Percentiles rank a stretch among this genome's conserved stretches.
Evolutionary conservation across 2,797 vertebrate genomes (phyloP).

Genomic region (Gymnopithys bicolor): DNA sequence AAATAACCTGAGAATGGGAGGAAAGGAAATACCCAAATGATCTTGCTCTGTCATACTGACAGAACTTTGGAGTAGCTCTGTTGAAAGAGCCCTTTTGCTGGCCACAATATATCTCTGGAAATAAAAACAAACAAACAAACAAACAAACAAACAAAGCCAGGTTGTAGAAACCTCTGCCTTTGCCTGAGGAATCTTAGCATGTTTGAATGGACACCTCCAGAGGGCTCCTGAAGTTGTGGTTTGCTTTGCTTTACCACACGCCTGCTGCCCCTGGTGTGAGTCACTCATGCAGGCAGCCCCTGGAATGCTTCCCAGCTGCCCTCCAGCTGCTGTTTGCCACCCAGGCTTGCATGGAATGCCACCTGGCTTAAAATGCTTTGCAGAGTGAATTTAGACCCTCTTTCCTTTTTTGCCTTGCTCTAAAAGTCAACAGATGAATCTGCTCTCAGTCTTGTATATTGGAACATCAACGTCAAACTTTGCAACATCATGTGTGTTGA

Average conservation of each 20-base stretch:
- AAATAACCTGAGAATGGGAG: neutral
- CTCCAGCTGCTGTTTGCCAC: neutral
- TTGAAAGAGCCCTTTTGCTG: neutral
- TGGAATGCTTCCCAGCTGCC: rapidly evolving
- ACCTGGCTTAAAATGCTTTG: neutral
- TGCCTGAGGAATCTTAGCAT: neutral
- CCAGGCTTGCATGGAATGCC: neutral
- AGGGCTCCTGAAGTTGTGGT: neutral
- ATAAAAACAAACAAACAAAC: neutral
- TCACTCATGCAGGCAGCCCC: neutral
- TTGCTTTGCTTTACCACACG: neutral
- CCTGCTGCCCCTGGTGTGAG: neutral
- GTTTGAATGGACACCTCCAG: neutral
- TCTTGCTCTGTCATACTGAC: neutral
- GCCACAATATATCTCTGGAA: neutral
- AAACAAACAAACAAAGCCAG: neutral
- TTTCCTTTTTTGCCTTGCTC: neutral
- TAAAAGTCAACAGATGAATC: neutral
- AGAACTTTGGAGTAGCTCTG: neutral
- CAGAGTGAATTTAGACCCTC: neutral
- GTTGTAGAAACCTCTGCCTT: neutral
- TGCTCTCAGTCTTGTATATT: neutral
- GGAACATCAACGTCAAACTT: neutral
- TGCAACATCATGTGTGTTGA: neutral
- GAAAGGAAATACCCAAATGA: neutral